Conservation (phyloP, 2,888 invertebrate species). For the Drosophila picticornis region DNA sequence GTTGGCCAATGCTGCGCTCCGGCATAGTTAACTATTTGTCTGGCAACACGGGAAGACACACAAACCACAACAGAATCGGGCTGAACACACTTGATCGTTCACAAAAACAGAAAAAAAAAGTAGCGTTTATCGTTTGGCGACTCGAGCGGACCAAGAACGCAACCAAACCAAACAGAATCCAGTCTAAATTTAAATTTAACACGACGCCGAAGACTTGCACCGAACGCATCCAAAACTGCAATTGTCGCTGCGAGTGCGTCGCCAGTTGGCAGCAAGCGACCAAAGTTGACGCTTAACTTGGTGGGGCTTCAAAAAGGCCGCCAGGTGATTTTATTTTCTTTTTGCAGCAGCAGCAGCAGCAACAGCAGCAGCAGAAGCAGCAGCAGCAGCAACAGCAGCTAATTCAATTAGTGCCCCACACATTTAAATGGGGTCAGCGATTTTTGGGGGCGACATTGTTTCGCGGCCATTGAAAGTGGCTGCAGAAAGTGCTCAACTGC, state of each 20-base stretch:
- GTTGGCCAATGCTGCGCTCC: constrained; percentile 71
- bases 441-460: constrained; percentile 66
- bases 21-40: constrained; percentile 65
- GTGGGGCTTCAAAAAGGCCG: constrained; percentile 69
- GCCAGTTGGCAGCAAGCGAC: constrained; percentile 40
- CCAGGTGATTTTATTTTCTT: constrained; percentile 42
- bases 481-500: background rate
- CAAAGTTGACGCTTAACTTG: constrained; percentile 43
- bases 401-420: constrained; percentile 49
- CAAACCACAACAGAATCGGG: background rate
- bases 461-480: constrained; percentile 26
- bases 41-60: background rate
- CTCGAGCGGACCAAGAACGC: background rate
- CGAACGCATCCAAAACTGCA: constrained; percentile 78
- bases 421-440: constrained; percentile 71
- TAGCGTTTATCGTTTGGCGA: background rate
- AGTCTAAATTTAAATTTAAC: constrained; percentile 7
- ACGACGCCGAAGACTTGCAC: constrained; percentile 66
- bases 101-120: constrained; percentile 27
- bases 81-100: constrained; percentile 23
- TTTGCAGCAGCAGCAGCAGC: background rate
- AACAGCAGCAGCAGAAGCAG: constrained; percentile 3
- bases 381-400: constrained; percentile 18
- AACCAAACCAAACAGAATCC: constrained; percentile 6
- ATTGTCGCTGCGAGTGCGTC: constrained; percentile 53